Evolutionary conservation across 2,113 vertebrate species (phyloP).

Genomic region (Sula dactylatra): DNA sequence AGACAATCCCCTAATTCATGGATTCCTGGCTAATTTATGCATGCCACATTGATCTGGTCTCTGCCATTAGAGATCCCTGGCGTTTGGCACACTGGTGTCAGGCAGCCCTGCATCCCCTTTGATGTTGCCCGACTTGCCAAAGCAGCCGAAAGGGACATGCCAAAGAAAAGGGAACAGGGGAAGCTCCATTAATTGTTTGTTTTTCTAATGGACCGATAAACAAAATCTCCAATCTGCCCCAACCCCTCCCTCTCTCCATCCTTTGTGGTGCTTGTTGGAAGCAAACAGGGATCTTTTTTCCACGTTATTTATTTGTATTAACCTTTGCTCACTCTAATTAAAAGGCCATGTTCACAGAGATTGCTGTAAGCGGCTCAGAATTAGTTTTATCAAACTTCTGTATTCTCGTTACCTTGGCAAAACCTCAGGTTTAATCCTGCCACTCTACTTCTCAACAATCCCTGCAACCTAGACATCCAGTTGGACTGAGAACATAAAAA

Average conservation of each 20-base stretch:
- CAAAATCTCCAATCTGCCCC: neutral
- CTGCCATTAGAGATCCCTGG: conserved; percentile 57
- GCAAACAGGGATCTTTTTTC: neutral
- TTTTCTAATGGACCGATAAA: conserved; percentile 2
- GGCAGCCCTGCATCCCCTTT: conserved; percentile 40
- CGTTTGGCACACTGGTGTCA: conserved; percentile 54
- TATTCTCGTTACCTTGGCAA: conserved; percentile 12
- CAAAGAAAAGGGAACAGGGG: neutral
- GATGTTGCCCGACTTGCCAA: conserved; percentile 33
- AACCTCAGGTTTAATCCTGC: conserved; percentile 19
- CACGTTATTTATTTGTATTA: conserved; percentile 33
- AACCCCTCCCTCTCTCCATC: neutral
- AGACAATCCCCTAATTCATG: conserved; percentile 68
- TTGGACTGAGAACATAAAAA: neutral
- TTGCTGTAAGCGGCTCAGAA: conserved; percentile 21
- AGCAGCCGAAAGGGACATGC: neutral
- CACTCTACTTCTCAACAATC: neutral
- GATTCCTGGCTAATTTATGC: conserved; percentile 70
- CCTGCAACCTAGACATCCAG: neutral
- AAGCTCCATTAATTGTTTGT: neutral
- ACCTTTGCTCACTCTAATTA: conserved; percentile 20
- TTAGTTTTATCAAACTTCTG: conserved; percentile 4
- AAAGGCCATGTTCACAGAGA: conserved; percentile 11
- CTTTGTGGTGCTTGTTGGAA: conserved; percentile 16
- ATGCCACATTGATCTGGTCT: conserved; percentile 65